Conservation (phyloP, 2,113 vertebrate genomes). For the Zosterops lateralis region DNA sequence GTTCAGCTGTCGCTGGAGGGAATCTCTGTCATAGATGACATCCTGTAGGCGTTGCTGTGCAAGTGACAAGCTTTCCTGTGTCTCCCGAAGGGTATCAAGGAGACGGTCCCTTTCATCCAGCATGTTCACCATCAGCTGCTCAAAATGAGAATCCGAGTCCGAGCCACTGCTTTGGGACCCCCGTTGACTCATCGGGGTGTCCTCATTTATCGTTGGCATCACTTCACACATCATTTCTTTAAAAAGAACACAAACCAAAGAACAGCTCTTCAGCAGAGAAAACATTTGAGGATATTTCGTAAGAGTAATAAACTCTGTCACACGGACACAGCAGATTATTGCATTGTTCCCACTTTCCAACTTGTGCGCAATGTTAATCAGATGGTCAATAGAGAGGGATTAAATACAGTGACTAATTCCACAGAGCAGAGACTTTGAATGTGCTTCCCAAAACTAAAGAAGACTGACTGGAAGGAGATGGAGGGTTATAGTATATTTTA, state of each 20-base stretch:
- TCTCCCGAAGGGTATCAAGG: conserved; percentile 96
- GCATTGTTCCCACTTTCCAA: conserved; percentile 33
- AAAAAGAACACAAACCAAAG: conserved; percentile 41
- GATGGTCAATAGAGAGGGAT: conserved; percentile 4
- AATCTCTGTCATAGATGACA: conserved; percentile 95
- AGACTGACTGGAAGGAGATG: not conserved
- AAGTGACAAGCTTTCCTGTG: conserved; percentile 94
- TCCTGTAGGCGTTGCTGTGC: conserved; percentile 96
- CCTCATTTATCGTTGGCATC: conserved; percentile 99
- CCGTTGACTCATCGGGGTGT: conserved; percentile 95
- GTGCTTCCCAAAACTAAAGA: not conserved
- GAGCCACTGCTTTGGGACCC: conserved; percentile 96
- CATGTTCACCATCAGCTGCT: conserved; percentile 99
- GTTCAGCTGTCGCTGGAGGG: conserved; percentile 95
- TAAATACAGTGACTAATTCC: conserved; percentile 22
- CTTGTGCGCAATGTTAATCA: conserved; percentile 44
- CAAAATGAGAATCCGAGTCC: conserved; percentile 97
- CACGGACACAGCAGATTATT: conserved; percentile 19
- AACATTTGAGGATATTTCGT: not conserved
- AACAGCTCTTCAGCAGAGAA: conserved; percentile 11
- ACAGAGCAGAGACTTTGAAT: not conserved
- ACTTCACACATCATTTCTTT: conserved; percentile 99
- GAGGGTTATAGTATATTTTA: not conserved
- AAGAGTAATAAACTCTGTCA: not conserved
- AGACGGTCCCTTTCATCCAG: conserved; percentile 96